phyloP scores from a whole-genome alignment of 2,888 invertebrate genomes.

The Parascotia fuliginaria region DNA sequence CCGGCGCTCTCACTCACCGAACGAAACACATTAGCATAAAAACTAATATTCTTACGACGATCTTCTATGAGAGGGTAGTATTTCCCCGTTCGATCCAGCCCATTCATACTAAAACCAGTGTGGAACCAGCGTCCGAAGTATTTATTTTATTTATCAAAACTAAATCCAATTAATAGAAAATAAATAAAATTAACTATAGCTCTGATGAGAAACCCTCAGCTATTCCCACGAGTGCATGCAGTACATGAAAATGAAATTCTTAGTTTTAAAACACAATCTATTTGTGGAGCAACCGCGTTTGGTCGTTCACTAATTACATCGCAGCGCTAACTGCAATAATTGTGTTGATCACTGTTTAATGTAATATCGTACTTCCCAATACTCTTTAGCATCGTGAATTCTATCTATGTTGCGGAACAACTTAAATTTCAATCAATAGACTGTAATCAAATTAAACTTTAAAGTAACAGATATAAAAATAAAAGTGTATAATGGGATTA shows the following conservation, averaged over 20 bases:
- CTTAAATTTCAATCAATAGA: constrained; percentile 17
- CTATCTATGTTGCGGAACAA: constrained; percentile 20
- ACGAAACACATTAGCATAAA: too few species aligned
- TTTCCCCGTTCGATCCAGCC: too few species aligned
- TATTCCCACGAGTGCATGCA: constrained; percentile 18
- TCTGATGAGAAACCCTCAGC: constrained; percentile 28
- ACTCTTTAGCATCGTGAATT: constrained; percentile 42
- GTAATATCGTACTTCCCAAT: constrained; percentile 43
- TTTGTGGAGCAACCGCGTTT: constrained; percentile 21
- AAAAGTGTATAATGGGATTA: constrained; percentile 24
- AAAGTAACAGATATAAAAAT: constrained; percentile 14
- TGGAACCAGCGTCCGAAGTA: too few species aligned
- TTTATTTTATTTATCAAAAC: too few species aligned
- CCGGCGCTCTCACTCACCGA: too few species aligned
- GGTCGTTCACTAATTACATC: constrained; percentile 50
- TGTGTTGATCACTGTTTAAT: constrained; percentile 50
- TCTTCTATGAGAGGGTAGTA: too few species aligned
- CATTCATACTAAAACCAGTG: too few species aligned
- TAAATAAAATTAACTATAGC: too few species aligned
- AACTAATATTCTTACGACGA: too few species aligned
- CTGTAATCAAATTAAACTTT: not conserved
- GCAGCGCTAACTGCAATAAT: constrained; percentile 46
- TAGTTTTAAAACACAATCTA: constrained; percentile 29
- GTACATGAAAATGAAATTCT: constrained; percentile 33
- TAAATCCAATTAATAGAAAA: too few species aligned